Percentiles rank a stretch among this genome's conserved stretches.
Conservation (phyloP, 2,797 vertebrate species). For the Platyrinchus mystaceus region DNA sequence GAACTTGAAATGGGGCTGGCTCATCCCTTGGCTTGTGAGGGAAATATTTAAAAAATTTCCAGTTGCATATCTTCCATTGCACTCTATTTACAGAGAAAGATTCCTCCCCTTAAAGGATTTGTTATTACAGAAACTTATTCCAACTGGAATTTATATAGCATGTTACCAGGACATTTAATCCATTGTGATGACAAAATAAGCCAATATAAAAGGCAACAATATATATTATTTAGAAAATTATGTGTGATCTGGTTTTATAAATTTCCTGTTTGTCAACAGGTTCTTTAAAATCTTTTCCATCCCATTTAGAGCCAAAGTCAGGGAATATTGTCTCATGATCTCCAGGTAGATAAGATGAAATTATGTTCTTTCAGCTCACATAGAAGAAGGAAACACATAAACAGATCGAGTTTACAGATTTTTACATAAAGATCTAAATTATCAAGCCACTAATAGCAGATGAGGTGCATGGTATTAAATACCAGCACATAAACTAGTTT, state of each 20-base stretch:
- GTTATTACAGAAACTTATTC: background rate
- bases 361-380: background rate
- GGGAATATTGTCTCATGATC: background rate
- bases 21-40: rapidly evolving
- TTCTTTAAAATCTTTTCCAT: background rate
- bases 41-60: background rate
- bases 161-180: background rate
- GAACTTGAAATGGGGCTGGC: background rate
- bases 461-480: background rate
- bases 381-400: background rate
- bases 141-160: background rate
- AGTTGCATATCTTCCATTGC: background rate
- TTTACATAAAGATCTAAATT: background rate
- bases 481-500: background rate
- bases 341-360: background rate
- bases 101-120: background rate
- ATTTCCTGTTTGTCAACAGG: background rate
- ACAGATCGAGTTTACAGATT: background rate
- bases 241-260: background rate
- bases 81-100: background rate
- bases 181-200: background rate
- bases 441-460: background rate
- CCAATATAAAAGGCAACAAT: background rate
- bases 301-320: background rate
- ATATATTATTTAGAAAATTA: background rate